Base-by-base conservation (phyloP, 2,888 invertebrate species). In the Leptarthrus brevirostris region DNA sequence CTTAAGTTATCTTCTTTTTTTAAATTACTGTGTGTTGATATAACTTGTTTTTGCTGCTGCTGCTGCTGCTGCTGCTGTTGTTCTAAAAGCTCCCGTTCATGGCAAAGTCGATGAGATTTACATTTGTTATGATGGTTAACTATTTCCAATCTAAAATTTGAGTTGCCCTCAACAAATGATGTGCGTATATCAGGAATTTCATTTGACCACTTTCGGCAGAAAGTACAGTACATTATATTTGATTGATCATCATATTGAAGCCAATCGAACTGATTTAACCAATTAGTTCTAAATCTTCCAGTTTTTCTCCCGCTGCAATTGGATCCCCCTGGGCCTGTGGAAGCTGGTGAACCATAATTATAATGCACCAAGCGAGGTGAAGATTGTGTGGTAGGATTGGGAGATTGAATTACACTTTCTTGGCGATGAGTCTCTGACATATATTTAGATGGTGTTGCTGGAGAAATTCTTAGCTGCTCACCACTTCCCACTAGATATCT, bases 71-170 rank as follows among this genome's bases (percentile, higher is more conserved):
- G 44, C 30, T 76, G 74, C 16, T 73, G 66, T 72, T 69, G 75
- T 75, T 84, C 82, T 40, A 82, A 80, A 79, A 82, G 54, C 74
- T 88, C 88, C 2, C 87, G 83, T 74, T 87, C 88, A 56, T 83
- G 84, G 82, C 92, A 92, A 79, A 91, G 83, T 78, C 90, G 88
- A 82, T 92, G 92, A 34, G 92, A 92, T 83, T 92, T 93, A 82
- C 91, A 92, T 82, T 91, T 92, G 82, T 92, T 90, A 81, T 92
- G 92, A 83, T 92, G 92, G 82, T 92, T 92, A 56, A 93, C 89
- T 79, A 92, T 92, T 86, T 92, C 92, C 76, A 92, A 86, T 70
- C 92, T 87, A 84, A 92, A 92, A 83, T 92, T 92, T 56, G 90
- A 88, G 80, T 91, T 93, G 74, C 92, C 92, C 79, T 90, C 90